These are phyloP conservation scores for Phyllotis vaccarum DNA, from an alignment of 2,797 vertebrate species.

Conservation along the genomic window DNA sequence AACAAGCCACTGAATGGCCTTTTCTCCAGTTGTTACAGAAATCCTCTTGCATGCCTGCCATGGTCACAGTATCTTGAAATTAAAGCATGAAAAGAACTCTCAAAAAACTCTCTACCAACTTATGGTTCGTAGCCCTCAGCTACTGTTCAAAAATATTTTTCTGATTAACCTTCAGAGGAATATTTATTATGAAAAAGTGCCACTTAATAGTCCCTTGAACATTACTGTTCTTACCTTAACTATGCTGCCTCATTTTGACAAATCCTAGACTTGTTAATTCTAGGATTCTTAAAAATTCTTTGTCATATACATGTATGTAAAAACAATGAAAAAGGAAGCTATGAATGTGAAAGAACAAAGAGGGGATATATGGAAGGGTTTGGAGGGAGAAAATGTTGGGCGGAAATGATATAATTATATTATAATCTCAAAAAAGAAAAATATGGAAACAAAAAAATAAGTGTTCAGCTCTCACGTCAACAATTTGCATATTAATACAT, in stretches of 20 bases:
- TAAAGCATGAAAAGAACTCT: slow-evolving; percentile 62
- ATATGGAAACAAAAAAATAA: not conserved
- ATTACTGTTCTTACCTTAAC: slow-evolving; percentile 55
- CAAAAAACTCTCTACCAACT: slow-evolving; percentile 12
- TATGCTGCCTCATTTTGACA: slow-evolving; percentile 52
- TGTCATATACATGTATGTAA: not conserved
- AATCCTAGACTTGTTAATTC: slow-evolving; percentile 67
- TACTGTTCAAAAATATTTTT: slow-evolving; percentile 64
- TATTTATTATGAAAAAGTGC: slow-evolving; percentile 66
- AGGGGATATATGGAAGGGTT: not conserved
- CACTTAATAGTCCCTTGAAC: slow-evolving; percentile 50
- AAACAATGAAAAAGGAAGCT: not conserved
- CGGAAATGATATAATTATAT: not conserved
- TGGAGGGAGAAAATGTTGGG: not conserved
- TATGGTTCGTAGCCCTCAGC: slow-evolving; percentile 12
- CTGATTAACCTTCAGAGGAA: slow-evolving; percentile 28
- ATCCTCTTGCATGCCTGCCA: slow-evolving; percentile 53
- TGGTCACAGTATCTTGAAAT: slow-evolving; percentile 67
- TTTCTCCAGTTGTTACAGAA: slow-evolving; percentile 50
- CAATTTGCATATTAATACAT: slow-evolving; percentile 50
- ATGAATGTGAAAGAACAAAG: not conserved
- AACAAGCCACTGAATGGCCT: slow-evolving; percentile 28
- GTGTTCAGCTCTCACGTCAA: not conserved
- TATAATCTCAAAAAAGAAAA: not conserved
- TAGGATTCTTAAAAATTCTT: slow-evolving; percentile 59